These are phyloP conservation scores for Anguilla marmorata DNA, from an alignment of 2,797 vertebrate species.

Conservation along the genomic window DNA sequence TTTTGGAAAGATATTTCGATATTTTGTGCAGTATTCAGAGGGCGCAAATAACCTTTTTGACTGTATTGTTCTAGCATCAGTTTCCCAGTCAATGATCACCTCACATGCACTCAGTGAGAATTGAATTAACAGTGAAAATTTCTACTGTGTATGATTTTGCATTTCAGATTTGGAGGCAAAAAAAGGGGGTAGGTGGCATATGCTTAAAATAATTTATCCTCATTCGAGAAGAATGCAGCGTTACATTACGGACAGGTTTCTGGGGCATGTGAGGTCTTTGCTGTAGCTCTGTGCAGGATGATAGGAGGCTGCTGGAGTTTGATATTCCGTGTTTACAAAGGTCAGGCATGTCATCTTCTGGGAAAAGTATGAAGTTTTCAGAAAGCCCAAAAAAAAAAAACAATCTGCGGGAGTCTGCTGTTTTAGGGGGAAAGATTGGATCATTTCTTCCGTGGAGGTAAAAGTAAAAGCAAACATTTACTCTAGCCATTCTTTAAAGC, in stretches of 20 bases:
- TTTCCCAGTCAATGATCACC: too few species aligned
- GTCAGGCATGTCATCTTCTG: slow-evolving; percentile 56
- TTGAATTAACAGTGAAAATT: too few species aligned
- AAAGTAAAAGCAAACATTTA: not conserved
- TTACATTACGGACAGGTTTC: not conserved
- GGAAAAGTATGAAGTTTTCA: slow-evolving; percentile 32
- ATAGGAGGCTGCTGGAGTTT: not conserved
- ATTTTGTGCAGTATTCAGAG: too few species aligned
- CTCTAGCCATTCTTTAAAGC: not conserved
- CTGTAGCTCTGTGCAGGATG: not conserved
- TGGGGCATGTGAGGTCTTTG: not conserved
- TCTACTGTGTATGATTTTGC: too few species aligned
- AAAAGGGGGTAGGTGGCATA: not conserved
- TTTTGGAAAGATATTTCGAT: too few species aligned
- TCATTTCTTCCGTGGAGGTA: not conserved
- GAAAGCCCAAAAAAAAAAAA: not conserved
- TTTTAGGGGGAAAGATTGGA: not conserved
- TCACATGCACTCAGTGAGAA: too few species aligned
- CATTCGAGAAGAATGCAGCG: not conserved
- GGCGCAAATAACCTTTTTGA: too few species aligned
- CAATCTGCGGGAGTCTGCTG: too few species aligned
- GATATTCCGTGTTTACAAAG: slow-evolving; percentile 44
- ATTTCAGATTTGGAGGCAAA: not conserved
- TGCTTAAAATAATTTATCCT: not conserved
- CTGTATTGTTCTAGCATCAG: too few species aligned